Conservation (phyloP, 2,797 vertebrate species). For the Dallia pectoralis region DNA sequence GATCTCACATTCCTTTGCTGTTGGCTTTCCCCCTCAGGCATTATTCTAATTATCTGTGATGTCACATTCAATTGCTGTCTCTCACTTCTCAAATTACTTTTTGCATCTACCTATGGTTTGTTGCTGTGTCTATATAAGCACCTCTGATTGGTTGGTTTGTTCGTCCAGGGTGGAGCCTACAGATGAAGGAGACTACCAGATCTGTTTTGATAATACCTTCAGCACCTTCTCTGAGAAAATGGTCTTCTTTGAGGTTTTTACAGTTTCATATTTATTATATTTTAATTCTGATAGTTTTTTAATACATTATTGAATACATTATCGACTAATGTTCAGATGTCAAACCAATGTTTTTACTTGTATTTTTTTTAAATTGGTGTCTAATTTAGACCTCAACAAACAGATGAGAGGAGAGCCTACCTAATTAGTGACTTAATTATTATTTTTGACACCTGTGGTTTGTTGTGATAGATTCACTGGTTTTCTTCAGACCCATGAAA, state of each 20-base stretch:
- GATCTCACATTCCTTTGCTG: background rate
- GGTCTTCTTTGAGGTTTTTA: slow-evolving; percentile 76
- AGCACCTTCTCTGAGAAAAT: slow-evolving; percentile 85
- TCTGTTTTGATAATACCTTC: slow-evolving; percentile 93
- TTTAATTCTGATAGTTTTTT: background rate
- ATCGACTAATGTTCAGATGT: too few species aligned
- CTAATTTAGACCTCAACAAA: too few species aligned
- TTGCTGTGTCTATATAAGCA: background rate
- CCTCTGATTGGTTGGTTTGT: background rate
- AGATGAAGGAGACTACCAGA: slow-evolving; percentile 82
- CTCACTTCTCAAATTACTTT: too few species aligned
- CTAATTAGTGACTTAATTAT: too few species aligned
- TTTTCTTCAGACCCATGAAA: too few species aligned
- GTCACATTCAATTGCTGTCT: background rate
- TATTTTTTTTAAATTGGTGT: too few species aligned
- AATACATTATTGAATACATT: background rate
- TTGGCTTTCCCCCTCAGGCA: background rate
- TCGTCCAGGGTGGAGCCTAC: slow-evolving; percentile 77
- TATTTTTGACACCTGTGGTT: too few species aligned
- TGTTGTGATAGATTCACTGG: too few species aligned
- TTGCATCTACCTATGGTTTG: background rate
- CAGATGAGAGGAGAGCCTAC: too few species aligned
- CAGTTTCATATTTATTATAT: background rate
- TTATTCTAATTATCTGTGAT: background rate
- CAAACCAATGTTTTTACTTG: too few species aligned